These are phyloP conservation scores for Antedon bifida DNA, from an alignment of 35 echinoderm and acorn worm species.

Conservation along the genomic window DNA sequence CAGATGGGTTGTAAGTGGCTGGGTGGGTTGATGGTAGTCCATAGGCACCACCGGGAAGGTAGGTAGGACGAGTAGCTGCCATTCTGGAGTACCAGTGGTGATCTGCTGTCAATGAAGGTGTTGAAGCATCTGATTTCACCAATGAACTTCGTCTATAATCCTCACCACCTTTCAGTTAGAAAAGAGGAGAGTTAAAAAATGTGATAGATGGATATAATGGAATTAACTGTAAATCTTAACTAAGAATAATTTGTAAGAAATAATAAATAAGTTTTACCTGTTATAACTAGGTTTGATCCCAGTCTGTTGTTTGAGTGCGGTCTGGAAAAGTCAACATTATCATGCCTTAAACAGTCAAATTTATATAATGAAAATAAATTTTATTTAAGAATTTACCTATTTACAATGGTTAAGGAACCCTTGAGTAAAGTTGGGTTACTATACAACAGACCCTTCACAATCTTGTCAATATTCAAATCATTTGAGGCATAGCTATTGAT, in stretches of 20 bases:
- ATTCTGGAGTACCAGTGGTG: constrained; percentile 9
- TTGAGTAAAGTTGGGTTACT: no score
- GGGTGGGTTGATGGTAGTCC: constrained; percentile 18
- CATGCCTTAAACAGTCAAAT: not conserved
- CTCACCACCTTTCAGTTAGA: not conserved
- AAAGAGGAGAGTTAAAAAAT: no score
- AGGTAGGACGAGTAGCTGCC: constrained; percentile 25
- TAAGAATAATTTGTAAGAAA: no score
- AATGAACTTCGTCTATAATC: not conserved
- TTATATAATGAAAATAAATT: no score
- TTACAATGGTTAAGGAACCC: no score
- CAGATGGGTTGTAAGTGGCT: constrained; percentile 1
- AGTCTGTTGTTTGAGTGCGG: not conserved
- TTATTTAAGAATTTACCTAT: no score
- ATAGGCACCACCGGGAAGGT: constrained; percentile 15
- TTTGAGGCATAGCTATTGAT: no score
- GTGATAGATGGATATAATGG: no score
- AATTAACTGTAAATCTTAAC: no score
- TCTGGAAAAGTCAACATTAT: not conserved
- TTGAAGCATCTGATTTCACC: not conserved
- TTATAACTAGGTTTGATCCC: not conserved
- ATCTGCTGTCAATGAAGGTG: not conserved
- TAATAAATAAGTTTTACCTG: not conserved
- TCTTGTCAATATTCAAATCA: no score
- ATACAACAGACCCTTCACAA: no score